phyloP scores from a whole-genome alignment of 2,113 vertebrate genomes.

The Ceyx melanurus region DNA sequence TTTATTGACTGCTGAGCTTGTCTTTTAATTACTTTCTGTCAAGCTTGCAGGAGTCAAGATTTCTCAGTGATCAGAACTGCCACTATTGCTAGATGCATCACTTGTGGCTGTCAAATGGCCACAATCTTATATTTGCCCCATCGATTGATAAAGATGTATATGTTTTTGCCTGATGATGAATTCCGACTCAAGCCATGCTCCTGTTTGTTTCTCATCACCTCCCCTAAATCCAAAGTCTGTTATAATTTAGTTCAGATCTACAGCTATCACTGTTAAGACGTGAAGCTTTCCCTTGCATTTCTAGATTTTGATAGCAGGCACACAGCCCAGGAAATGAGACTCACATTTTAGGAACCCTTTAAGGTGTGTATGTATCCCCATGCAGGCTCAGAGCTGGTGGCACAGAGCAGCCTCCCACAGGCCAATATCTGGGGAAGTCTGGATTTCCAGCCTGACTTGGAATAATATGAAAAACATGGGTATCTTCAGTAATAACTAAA shows the following conservation, averaged over 20 bases:
- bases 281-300: neutral
- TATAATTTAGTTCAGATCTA: fast-evolving
- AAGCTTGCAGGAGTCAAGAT: neutral
- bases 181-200: neutral
- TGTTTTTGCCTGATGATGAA: neutral
- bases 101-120: neutral
- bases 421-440: fast-evolving
- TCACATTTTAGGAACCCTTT: neutral
- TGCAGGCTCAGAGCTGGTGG: neutral
- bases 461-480: neutral
- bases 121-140: neutral
- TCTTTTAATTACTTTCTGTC: slow-evolving; percentile 13
- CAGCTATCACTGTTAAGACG: neutral
- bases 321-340: neutral
- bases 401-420: neutral
- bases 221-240: neutral
- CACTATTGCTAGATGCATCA: neutral
- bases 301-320: neutral
- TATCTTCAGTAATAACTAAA: neutral
- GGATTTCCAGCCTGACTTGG: neutral
- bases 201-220: neutral
- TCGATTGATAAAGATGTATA: neutral
- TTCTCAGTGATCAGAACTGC: neutral
- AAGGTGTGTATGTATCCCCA: neutral
- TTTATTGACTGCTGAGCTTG: slow-evolving; percentile 10